Evolutionary conservation across 2,797 vertebrate species (phyloP).

Genomic region (Cuculus canorus): DNA sequence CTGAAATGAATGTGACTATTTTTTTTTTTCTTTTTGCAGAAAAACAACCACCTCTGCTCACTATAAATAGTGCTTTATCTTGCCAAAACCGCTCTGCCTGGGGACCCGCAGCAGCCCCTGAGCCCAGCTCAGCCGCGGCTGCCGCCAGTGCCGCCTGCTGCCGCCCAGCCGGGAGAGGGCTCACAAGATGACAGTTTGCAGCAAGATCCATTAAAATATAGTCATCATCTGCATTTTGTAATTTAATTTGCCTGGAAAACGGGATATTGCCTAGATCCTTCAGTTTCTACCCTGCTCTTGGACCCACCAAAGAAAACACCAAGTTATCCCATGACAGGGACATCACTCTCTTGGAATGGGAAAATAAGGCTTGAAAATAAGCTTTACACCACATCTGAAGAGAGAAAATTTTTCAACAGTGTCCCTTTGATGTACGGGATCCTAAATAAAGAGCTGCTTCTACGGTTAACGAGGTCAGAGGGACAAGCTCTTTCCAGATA

Average conservation of each 20-base stretch:
- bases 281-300: neutral
- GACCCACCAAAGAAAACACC: neutral
- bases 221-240: neutral
- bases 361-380: neutral
- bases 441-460: neutral
- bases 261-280: neutral
- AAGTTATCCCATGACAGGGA: neutral
- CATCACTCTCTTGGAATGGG: neutral
- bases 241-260: neutral
- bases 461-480: neutral
- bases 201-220: neutral
- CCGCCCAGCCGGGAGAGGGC: neutral
- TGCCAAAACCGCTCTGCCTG: slow-evolving; percentile 24
- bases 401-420: neutral
- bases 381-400: neutral
- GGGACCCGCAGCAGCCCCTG: neutral
- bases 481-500: neutral
- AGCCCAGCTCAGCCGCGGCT: neutral
- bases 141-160: neutral
- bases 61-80: slow-evolving; percentile 44
- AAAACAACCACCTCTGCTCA: neutral
- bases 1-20: neutral
- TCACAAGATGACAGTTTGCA: neutral
- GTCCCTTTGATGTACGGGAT: neutral
- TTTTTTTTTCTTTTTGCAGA: neutral